Base-by-base conservation (phyloP, 2,113 vertebrate species). In the Pampusana beccarii region DNA sequence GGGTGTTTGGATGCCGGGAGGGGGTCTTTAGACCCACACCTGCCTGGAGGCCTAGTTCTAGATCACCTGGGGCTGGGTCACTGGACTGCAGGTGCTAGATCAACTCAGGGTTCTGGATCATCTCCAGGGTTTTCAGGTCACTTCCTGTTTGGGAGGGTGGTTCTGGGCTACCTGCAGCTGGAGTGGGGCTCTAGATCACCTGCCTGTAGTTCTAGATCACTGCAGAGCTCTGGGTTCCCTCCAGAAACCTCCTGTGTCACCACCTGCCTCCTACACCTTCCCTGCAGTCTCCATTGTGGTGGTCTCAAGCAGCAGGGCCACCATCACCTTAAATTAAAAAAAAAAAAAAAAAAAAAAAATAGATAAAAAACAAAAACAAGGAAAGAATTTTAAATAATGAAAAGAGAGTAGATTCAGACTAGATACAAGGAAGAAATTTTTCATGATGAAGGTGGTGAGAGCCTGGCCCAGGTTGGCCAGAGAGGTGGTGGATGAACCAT, bases 231-330 rank as follows among this genome's bases (percentile, higher is more conserved):
- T 26, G 42, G 6, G 19, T 53, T n/a, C 24, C 20, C 42, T 23
- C 21, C 25, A 3, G 5, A 9, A 3, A 26, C 16, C 33, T 18
- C 18, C 29, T 25, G 33, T 3, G 16, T 8, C 60, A 15, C 8
- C 38, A 11, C 44, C 20, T 46, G 1, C 3, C 33, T 78, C 46
- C 51, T 23, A 0, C 40, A 1, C 33, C 29, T 29, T n/a, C 53
- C 51, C 1, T 1, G 1, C 1, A 0, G 6, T 14, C 36, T 81
- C 36, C 23, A 44, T 6, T 29, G 14, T 1, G 5, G 25, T 2
- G 8, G 5, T 16, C 28, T n/a, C n/a, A 11, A 24, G 61, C 12
- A 0, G 2, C 38, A 38, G 38, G 38, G 38, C 42, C 42, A 0
- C 86, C 48, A 1, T 10, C 61, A 10, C 44, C 18, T 46, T 46